phyloP scores from a whole-genome alignment of 2,888 invertebrate genomes.

The Xiphydria camelus region DNA sequence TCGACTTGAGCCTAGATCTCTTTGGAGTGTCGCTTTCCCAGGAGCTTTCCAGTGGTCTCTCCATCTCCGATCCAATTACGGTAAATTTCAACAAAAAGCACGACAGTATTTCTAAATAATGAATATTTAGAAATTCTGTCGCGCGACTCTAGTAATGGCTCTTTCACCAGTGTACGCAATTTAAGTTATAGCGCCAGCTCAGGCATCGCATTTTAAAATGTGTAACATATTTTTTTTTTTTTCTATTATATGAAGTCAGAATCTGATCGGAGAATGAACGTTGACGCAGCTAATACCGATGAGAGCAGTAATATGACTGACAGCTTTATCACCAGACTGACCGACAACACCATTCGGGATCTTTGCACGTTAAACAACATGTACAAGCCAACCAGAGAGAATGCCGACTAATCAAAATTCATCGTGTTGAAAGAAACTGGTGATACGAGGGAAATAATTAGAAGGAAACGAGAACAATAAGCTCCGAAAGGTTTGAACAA shows the following conservation, averaged over 20 bases:
- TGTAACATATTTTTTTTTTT: neutral
- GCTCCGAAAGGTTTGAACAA: too few species aligned
- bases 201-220: neutral
- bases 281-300: conserved; percentile 24
- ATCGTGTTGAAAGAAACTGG: too few species aligned
- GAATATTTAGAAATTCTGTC: too few species aligned
- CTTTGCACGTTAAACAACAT: conserved; percentile 51
- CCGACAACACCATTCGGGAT: conserved; percentile 58
- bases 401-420: too few species aligned
- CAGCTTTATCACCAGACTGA: conserved; percentile 62
- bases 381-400: conserved; percentile 33
- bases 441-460: too few species aligned
- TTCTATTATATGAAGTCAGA: conserved; percentile 22
- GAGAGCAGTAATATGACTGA: conserved; percentile 59
- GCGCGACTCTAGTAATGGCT: too few species aligned
- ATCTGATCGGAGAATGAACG: conserved; percentile 19
- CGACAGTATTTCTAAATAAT: too few species aligned
- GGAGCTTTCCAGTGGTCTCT: conserved; percentile 59
- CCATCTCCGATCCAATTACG: conserved; percentile 54
- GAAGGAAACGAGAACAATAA: too few species aligned
- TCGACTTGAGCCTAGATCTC: conserved; percentile 45
- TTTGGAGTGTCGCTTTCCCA: conserved; percentile 58
- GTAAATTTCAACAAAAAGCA: conserved; percentile 17
- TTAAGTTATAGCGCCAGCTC: too few species aligned
- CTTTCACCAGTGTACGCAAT: too few species aligned